Percentiles rank a stretch among this genome's conserved stretches.
Evolutionary conservation across 2,797 vertebrate species (phyloP).

Genomic region (Cossypha polioptera): DNA sequence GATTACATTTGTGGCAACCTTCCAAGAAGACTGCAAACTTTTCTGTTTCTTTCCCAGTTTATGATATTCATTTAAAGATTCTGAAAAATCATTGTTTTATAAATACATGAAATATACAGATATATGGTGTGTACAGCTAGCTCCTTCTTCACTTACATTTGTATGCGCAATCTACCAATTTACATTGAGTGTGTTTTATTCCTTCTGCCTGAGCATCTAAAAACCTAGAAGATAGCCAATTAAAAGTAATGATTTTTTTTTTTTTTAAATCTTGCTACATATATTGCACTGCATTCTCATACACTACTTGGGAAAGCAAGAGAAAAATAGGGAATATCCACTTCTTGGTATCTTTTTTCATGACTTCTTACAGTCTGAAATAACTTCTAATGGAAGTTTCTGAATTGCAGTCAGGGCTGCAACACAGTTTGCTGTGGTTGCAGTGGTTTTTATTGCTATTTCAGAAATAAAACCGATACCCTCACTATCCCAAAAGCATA

Average conservation of each 20-base stretch:
- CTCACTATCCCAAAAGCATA: neutral
- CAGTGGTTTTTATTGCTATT: neutral
- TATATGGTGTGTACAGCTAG: neutral
- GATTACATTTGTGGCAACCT: conserved; percentile 47
- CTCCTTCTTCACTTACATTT: neutral
- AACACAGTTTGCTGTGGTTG: neutral
- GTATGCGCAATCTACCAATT: neutral
- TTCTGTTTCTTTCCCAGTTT: neutral
- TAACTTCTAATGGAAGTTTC: neutral
- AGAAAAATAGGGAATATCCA: neutral
- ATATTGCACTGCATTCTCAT: neutral
- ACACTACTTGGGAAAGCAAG: neutral
- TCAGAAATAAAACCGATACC: neutral
- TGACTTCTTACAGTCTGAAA: neutral
- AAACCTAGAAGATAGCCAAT: neutral
- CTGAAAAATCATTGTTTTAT: neutral
- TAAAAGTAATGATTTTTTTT: neutral
- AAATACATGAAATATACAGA: neutral
- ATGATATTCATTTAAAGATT: neutral
- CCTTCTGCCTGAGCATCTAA: neutral
- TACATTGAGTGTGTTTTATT: neutral
- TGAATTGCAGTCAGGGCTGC: neutral
- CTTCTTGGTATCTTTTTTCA: neutral
- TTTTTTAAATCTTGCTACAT: neutral
- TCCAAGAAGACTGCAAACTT: conserved; percentile 40